Percentiles rank a stretch among this genome's conserved stretches.
Conservation (phyloP, 2,888 invertebrate species). For the Phortica magna region DNA sequence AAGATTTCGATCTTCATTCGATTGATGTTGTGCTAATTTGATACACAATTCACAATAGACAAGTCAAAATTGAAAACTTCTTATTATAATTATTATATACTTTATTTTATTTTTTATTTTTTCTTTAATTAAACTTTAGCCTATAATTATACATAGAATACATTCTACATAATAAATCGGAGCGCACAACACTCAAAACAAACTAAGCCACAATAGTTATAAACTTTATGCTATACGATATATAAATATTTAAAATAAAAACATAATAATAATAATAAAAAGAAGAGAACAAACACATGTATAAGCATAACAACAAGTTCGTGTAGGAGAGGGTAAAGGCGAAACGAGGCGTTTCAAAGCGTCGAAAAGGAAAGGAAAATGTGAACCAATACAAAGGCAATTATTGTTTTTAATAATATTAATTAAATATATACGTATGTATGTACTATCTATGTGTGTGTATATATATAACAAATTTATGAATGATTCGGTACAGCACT, state of each 20-base stretch:
- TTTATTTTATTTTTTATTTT: constrained; percentile 4
- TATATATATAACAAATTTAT: not conserved
- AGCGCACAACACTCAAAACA: constrained; percentile 8
- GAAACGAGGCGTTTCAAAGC: no score
- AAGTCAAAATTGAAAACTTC: no score
- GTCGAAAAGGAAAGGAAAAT: no score
- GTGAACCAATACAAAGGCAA: not conserved
- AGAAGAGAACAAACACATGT: constrained; percentile 4
- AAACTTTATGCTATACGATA: constrained; percentile 7
- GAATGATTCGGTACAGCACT: not conserved
- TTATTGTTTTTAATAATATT: not conserved
- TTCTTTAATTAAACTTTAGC: constrained; percentile 19
- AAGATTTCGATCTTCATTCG: no score
- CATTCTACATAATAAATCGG: constrained; percentile 4
- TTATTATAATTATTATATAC: not conserved
- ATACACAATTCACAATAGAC: no score
- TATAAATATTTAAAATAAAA: constrained; percentile 1
- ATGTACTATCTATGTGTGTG: not conserved
- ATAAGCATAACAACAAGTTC: not conserved
- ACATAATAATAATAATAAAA: constrained; percentile 12
- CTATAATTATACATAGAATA: constrained; percentile 18
- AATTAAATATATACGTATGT: not conserved
- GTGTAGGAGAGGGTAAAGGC: not conserved
- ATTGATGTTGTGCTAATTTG: no score
- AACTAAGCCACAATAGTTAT: constrained; percentile 3